These are phyloP conservation scores for Oryzias melastigma DNA, from an alignment of 2,113 vertebrate species.

Conservation along the genomic window DNA sequence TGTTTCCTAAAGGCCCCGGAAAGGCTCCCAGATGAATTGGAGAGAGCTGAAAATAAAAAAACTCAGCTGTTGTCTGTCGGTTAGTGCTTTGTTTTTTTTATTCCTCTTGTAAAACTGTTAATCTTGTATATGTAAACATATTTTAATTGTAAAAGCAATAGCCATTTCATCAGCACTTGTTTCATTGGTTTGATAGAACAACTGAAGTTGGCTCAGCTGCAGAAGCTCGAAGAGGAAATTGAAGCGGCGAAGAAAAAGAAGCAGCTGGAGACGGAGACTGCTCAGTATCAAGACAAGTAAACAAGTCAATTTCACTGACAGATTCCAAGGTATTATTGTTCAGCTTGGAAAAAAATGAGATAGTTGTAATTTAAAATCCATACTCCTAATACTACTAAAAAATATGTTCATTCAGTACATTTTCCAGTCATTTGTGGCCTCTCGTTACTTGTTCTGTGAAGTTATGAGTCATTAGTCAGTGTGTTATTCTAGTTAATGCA, in stretches of 20 bases:
- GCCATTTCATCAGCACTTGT: not conserved
- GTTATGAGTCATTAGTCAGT: not conserved
- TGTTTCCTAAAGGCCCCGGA: slow-evolving; percentile 52
- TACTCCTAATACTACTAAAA: no score
- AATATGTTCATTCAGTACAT: not conserved
- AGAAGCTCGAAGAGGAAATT: slow-evolving; percentile 44
- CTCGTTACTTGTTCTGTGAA: slow-evolving; percentile 1
- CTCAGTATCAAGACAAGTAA: slow-evolving; percentile 20
- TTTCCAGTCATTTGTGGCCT: slow-evolving; percentile 1
- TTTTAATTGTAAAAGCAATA: not conserved
- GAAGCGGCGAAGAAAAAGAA: slow-evolving; percentile 26
- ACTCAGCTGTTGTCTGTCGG: slow-evolving; percentile 65
- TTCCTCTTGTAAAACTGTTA: not conserved
- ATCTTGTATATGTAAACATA: not conserved
- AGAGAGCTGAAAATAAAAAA: slow-evolving; percentile 52
- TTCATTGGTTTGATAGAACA: slow-evolving; percentile 54
- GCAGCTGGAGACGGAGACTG: slow-evolving; percentile 1
- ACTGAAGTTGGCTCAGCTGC: slow-evolving; percentile 61
- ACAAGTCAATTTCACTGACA: not conserved
- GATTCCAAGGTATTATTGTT: no score
- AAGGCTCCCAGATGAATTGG: slow-evolving; percentile 64
- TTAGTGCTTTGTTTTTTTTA: slow-evolving; percentile 23
- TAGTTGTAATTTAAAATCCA: no score
- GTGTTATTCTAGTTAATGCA: not conserved
- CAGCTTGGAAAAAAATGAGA: no score